Base-by-base conservation (phyloP, 2,888 invertebrate genomes). In the Lasioglossum marginatum region DNA sequence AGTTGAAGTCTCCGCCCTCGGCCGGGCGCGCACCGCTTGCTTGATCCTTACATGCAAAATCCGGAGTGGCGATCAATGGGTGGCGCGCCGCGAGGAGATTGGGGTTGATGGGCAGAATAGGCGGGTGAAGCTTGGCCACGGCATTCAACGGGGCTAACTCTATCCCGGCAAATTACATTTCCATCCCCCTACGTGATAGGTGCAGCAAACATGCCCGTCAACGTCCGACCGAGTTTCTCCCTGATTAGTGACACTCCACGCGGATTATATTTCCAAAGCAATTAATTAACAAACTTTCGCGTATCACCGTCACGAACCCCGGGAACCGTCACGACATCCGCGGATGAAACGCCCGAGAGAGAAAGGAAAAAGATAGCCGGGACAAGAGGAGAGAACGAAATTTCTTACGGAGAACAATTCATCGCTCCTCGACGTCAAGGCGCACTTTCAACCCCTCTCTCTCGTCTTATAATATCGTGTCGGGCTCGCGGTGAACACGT, bases 81-180 rank as follows among this genome's bases (percentile, higher is more conserved):
- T 77, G 87, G 87, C 85, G 83, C 81, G 86, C 81, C 82, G 78
- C 88, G 81, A 83, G 71, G 73, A 82, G 88, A 82, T 84, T 75
- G 74, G 73, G 78, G 82, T 74, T 77, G 87, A 86, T 83, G 83
- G 85, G 72, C 57, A 81, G 86, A 79, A 86, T 60, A 85, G 86
- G 79, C 79, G 89, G 73, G 84, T 75, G 90, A 89, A 87, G 86
- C 90, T 87, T 87, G 87, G 91, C 90, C 91, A 84, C 90, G 90
- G 89, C 88, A 91, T 90, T 91, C 91, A 90, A 90, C 89, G 90
- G 82, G 83, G 88, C 91, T 92, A 92, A 92, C 91, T 92, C 92
- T 91, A 92, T 92, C 89, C 87, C 84, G 82, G 92, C 90, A 92
- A 92, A 92, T 93, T 93, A 91, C 92, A 92, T 92, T 93, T 92